Conservation (phyloP, 2,888 invertebrate species). For the Aphodius granarius region DNA sequence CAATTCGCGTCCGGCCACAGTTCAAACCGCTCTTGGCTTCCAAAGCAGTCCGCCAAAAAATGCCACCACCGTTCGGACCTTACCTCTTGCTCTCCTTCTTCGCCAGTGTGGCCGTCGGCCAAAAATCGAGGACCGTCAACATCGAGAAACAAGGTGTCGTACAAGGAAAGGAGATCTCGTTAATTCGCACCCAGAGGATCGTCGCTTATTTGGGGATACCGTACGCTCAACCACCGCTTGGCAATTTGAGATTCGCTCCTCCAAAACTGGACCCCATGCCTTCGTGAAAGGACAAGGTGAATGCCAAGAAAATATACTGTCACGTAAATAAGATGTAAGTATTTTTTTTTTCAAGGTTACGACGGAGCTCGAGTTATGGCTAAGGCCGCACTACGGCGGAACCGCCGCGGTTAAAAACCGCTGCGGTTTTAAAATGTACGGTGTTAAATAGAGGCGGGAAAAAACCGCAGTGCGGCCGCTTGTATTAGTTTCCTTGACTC, state of each 20-base stretch:
- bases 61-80: not conserved
- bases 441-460: no score
- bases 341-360: not conserved
- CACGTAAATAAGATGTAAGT: no score
- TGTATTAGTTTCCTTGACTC: no score
- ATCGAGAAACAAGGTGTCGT: conserved; percentile 74
- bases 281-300: conserved; percentile 74
- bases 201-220: conserved; percentile 78
- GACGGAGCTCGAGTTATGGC: not conserved
- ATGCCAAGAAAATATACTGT: no score
- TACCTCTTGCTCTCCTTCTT: conserved; percentile 39
- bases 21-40: conserved; percentile 31
- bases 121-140: conserved; percentile 67
- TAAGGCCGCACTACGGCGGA: no score
- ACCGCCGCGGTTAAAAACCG: no score
- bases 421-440: no score
- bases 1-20: conserved; percentile 34
- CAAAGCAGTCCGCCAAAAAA: conserved; percentile 12
- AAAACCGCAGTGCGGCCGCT: no score
- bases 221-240: conserved; percentile 73
- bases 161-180: conserved; percentile 70
- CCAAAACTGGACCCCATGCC: conserved; percentile 71
- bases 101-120: conserved; percentile 44
- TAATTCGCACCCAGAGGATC: conserved; percentile 72
- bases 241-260: conserved; percentile 66